Percentiles rank a stretch among this genome's conserved stretches.
Evolutionary conservation across 2,113 vertebrate genomes (phyloP).

Genomic region (Xyliphius kryptos): DNA sequence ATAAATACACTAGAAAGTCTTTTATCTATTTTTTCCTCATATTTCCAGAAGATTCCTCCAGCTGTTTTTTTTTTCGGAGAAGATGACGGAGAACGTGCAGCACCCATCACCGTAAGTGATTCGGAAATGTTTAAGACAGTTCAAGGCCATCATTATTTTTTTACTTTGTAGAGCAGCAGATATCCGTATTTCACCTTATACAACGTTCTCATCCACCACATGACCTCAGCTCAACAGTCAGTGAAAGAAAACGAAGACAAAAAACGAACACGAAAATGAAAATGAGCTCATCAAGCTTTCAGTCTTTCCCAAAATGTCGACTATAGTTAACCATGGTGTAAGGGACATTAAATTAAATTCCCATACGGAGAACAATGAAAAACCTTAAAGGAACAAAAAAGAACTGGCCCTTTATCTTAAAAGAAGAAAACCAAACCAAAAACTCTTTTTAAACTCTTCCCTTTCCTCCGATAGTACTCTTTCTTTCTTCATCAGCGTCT

Average conservation of each 20-base stretch:
- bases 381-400: constrained; percentile 29
- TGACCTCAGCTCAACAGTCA: constrained; percentile 60
- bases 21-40: constrained; percentile 58
- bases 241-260: constrained; percentile 45
- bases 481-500: constrained; percentile 52
- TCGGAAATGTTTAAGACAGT: constrained; percentile 70
- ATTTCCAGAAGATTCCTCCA: constrained; percentile 66
- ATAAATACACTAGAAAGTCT: constrained; percentile 72
- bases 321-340: constrained; percentile 37
- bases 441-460: constrained; percentile 43
- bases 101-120: constrained; percentile 48
- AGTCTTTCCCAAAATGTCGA: constrained; percentile 34
- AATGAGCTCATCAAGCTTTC: constrained; percentile 42
- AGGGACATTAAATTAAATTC: constrained; percentile 47
- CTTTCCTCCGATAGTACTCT: constrained; percentile 43
- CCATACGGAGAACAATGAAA: constrained; percentile 16
- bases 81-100: constrained; percentile 46
- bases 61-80: constrained; percentile 38
- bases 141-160: constrained; percentile 72
- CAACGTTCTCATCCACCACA: constrained; percentile 55
- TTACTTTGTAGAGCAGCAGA: constrained; percentile 77
- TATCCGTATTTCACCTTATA: constrained; percentile 67
- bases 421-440: constrained; percentile 37
- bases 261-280: constrained; percentile 42
- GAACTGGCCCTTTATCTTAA: constrained; percentile 63